Base-by-base conservation (phyloP, 2,113 vertebrate genomes). In the Vulpes ferrilata region DNA sequence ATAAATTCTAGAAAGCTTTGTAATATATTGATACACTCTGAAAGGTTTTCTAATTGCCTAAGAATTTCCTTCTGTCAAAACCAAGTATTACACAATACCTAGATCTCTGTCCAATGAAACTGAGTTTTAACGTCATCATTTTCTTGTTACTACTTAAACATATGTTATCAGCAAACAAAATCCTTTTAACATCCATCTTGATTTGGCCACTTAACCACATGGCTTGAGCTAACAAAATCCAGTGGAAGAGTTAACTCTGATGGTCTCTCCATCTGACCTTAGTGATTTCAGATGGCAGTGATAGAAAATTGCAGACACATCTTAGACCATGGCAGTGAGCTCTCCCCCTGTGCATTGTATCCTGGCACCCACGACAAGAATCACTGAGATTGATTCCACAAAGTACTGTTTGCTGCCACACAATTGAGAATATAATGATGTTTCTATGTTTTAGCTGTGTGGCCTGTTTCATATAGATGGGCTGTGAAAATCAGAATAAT, bases 321-420 rank as follows among this genome's bases (percentile, higher is more conserved):
- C 25, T 38, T 22, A 1, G 19, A 25, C 8, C 12, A 62, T 19
- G 35, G 3, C 15, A 76, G 1, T 60, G 25, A 57, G 35, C 35
- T 51, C 51, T 59, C 1, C 17, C 11, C 35, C 2, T 60, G 11
- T 23, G 1, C 12, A 38, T 65, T 84, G 55, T 67, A 25, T 7
- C 3, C 71, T 23, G 19, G 11, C 2, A 64, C 1, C 35, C 7
- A 11, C 35, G 8, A 30, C 0, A 59, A 22, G 1, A 55, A 8
- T 17, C 27, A 67, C 13, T 79, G 3, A 65, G 1, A 15, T 22
- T 16, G 6, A 74, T 43, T 78, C 5, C 1, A 27, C 12, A 59
- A 60, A 78, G 30, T 53, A 67, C 38, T 51, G 11, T 25, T 69
- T 67, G 35, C 82, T 94, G 17, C 1, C 11, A 93, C 10, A 3